phyloP scores from a whole-genome alignment of 2,113 vertebrate species.

The Macaca nemestrina region DNA sequence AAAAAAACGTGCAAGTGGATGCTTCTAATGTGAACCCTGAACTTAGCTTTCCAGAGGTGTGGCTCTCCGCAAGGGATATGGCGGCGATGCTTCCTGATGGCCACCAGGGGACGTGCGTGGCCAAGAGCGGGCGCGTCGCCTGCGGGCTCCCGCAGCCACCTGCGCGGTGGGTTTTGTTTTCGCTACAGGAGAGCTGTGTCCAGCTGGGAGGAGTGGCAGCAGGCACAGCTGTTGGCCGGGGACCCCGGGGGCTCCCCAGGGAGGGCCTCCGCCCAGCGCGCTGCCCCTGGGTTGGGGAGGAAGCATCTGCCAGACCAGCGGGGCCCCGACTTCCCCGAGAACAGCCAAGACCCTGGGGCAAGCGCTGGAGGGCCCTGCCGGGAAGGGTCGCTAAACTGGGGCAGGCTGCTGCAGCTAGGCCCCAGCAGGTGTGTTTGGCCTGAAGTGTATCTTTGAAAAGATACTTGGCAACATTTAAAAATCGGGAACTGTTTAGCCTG shows the following conservation, averaged over 20 bases:
- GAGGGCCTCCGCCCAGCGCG: neutral
- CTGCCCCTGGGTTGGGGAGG: neutral
- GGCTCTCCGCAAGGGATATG: accelerated
- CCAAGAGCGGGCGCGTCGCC: accelerated
- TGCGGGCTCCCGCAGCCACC: neutral
- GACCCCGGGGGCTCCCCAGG: neutral
- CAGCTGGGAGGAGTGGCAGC: neutral
- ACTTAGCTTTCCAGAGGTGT: accelerated
- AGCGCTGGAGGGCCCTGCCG: too few relatives aligned
- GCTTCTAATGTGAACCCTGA: neutral
- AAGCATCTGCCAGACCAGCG: slow-evolving; percentile 35
- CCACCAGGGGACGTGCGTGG: slow-evolving; percentile 30
- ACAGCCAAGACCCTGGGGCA: neutral
- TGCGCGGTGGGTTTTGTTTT: neutral
- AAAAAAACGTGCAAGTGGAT: neutral
- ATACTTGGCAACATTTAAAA: neutral
- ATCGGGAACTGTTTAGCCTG: neutral
- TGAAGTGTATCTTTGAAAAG: neutral
- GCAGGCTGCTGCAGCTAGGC: neutral
- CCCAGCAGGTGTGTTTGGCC: neutral
- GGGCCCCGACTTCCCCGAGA: neutral
- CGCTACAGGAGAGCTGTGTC: neutral
- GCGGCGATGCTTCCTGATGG: neutral
- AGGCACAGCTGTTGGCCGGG: neutral
- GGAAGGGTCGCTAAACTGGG: neutral